phyloP scores from a whole-genome alignment of 2,888 invertebrate genomes.

The Plagodis dolabraria region DNA sequence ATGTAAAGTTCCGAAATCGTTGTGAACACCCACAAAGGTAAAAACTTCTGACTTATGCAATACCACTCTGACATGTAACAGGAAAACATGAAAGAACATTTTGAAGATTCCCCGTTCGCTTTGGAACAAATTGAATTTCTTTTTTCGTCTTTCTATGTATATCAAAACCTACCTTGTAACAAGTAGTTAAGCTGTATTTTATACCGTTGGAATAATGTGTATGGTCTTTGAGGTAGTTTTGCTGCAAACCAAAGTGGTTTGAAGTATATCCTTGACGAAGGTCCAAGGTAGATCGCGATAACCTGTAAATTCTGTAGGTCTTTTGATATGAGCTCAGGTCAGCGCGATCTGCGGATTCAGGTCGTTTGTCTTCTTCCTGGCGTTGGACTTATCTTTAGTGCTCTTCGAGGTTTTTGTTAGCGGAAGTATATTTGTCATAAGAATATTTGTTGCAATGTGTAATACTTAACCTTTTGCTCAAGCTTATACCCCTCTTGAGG shows the following conservation, averaged over 20 bases:
- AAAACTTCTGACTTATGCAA: slow-evolving; percentile 2
- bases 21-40: not conserved
- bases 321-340: slow-evolving; percentile 27
- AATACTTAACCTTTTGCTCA: too few relatives aligned
- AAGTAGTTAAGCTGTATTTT: slow-evolving; percentile 10
- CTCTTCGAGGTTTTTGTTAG: not conserved
- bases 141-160: not conserved
- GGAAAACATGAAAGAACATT: slow-evolving; percentile 9
- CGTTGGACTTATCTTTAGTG: slow-evolving; percentile 8
- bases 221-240: slow-evolving; percentile 16
- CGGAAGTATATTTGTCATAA: not conserved
- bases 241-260: slow-evolving; percentile 17
- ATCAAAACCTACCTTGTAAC: slow-evolving; percentile 1
- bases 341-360: slow-evolving; percentile 10
- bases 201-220: not conserved
- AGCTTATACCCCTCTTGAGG: too few relatives aligned
- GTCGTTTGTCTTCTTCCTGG: slow-evolving; percentile 23
- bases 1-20: too few relatives aligned
- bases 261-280: slow-evolving; percentile 33
- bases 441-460: too few relatives aligned
- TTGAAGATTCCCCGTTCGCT: slow-evolving; percentile 10
- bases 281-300: slow-evolving; percentile 30
- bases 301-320: slow-evolving; percentile 28
- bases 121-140: slow-evolving; percentile 10
- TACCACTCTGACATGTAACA: slow-evolving; percentile 4